Conservation (phyloP, 2,888 invertebrate species). For the Lysandra coridon region DNA sequence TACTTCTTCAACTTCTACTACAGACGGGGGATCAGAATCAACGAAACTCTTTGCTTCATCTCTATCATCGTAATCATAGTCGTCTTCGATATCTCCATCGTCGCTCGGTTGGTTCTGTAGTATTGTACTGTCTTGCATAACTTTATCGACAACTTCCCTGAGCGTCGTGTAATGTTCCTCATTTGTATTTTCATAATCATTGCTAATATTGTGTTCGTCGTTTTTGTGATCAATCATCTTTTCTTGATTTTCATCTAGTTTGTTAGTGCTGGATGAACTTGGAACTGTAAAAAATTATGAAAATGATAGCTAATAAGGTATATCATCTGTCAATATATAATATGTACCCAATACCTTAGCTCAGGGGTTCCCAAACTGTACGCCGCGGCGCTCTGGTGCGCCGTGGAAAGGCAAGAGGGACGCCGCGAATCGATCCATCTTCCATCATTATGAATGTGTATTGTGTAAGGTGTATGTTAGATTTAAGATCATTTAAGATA, state of each 20-base stretch:
- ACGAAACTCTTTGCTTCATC: constrained; percentile 16
- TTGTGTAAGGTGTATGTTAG: no score
- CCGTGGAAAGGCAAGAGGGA: no score
- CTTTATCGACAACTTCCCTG: constrained; percentile 63
- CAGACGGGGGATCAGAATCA: not conserved
- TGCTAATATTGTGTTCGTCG: constrained; percentile 21
- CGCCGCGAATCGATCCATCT: no score
- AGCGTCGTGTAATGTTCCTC: constrained; percentile 55
- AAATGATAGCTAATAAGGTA: not conserved
- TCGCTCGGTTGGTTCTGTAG: constrained; percentile 25
- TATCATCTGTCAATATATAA: no score
- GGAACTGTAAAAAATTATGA: not conserved
- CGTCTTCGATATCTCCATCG: constrained; percentile 35
- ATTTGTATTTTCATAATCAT: constrained; percentile 11
- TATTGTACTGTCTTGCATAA: constrained; percentile 47
- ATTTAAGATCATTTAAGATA: no score
- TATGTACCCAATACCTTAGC: no score
- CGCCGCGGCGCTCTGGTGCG: no score
- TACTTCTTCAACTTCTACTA: constrained; percentile 10
- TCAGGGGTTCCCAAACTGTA: no score
- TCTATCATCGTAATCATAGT: constrained; percentile 30
- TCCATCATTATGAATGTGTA: no score
- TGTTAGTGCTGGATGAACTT: not conserved
- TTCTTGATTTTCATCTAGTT: constrained; percentile 30
- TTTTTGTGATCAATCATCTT: not conserved